These are phyloP conservation scores for Rallus limicola DNA, from an alignment of 2,113 vertebrate species.

Conservation along the genomic window DNA sequence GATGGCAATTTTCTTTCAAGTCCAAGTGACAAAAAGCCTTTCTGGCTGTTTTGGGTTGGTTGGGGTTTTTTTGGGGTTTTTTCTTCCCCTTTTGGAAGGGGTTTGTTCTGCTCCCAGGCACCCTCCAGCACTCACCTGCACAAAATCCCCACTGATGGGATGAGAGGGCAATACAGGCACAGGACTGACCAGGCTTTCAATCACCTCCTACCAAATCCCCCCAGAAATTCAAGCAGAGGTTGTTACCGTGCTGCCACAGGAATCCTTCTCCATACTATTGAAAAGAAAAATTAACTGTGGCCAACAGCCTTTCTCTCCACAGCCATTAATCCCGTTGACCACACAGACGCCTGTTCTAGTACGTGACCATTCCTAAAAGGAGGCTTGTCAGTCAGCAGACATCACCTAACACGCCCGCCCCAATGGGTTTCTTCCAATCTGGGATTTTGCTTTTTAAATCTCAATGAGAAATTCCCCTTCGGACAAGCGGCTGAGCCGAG, in stretches of 20 bases:
- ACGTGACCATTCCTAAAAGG: background rate
- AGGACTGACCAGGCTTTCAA: background rate
- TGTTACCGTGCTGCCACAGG: background rate
- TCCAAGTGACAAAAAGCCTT: constrained; percentile 29
- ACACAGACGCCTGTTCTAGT: background rate
- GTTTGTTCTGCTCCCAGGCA: background rate
- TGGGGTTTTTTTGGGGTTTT: no score
- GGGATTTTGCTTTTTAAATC: constrained; percentile 66
- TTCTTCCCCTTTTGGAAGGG: background rate
- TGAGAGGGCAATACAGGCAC: background rate
- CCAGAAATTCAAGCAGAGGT: background rate
- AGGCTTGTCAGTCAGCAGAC: constrained; percentile 15
- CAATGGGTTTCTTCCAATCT: constrained; percentile 22
- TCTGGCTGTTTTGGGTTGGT: background rate
- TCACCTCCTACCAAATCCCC: background rate
- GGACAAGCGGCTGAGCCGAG: constrained; percentile 62
- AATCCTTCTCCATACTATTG: background rate
- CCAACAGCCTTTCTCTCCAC: background rate
- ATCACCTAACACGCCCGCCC: background rate
- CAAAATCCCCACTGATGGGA: constrained; percentile 15
- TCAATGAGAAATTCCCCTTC: constrained; percentile 50
- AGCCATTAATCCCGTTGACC: constrained; percentile 1
- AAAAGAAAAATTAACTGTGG: constrained; percentile 11
- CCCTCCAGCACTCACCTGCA: background rate
- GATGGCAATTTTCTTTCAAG: constrained; percentile 44